Evolutionary conservation across 2,113 vertebrate genomes (phyloP), one percentile per base, ranked within the genome.

Genomic region (Willisornis vidua): DNA sequence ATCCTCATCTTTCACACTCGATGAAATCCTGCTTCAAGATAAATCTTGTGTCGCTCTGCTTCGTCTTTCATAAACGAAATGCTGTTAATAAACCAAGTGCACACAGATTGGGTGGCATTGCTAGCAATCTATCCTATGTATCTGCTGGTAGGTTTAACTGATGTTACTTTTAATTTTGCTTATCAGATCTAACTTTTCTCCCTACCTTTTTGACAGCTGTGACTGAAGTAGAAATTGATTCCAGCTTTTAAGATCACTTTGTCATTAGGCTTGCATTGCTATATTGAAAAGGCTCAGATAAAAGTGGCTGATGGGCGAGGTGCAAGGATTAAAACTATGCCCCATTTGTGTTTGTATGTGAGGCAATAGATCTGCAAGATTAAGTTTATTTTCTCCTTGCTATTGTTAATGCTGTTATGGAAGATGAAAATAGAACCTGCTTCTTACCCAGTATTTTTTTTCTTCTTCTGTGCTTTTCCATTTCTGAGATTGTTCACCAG

Each of bases 141-240:
- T 66, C 85, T 77, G 19, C 52, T 67, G 18, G 33, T 63, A 35
- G 6, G 8, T 78, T 90, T 94, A 87, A 86, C 70, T 89, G 83
- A 61, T 89, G 58, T 16, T 93, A 72, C 65, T 94, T 96, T 87
- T 93, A 93, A 93, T 96, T 96, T 93, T 93, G 37, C 81, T 89
- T 93, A 96, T 93, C 85, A 58, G 70, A 67, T 91, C 41, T 70
- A 70, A 76, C 54, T 76, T 89, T 7, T 87, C 15, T 87, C 39
- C 58, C 20, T 65, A 2, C 63, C 65, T 80, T 93, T 80, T 74
- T 91, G 78, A 71, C 3, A 62, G 72, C 45, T 77, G 26, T 74
- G 67, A 76, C 71, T 82, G 51, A 84, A 91, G 58, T 85, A 59
- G 55, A 59, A 95, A 91, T 89, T 90, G 89, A 95, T 93, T 87